phyloP scores from a whole-genome alignment of 2,888 invertebrate species.

The Nebria salina region DNA sequence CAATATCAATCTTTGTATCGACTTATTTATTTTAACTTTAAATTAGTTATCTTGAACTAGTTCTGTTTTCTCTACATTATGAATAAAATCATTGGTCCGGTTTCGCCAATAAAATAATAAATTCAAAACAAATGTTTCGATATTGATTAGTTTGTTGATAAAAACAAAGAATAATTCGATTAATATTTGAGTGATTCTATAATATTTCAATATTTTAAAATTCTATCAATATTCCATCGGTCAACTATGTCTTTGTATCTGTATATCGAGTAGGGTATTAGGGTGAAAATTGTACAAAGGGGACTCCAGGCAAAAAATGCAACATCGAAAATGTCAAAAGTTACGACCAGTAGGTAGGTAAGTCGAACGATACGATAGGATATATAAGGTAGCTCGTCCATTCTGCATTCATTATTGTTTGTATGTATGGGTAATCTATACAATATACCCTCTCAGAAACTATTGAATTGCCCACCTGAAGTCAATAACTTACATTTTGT shows the following conservation, averaged over 20 bases:
- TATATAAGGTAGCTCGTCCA: not conserved
- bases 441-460: not conserved
- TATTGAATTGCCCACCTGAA: not conserved
- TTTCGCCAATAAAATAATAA: too few species aligned
- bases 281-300: conserved; percentile 56
- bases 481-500: not conserved
- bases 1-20: too few species aligned
- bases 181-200: not conserved
- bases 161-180: not conserved
- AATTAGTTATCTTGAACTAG: too few species aligned
- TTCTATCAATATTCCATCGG: conserved; percentile 47
- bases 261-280: conserved; percentile 52
- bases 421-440: conserved; percentile 6
- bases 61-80: too few species aligned
- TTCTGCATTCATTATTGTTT: conserved; percentile 15
- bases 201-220: not conserved
- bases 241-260: conserved; percentile 51
- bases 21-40: too few species aligned
- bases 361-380: not conserved
- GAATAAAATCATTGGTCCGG: too few species aligned
- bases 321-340: conserved; percentile 53
- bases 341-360: conserved; percentile 12
- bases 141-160: too few species aligned
- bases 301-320: conserved; percentile 53
- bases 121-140: too few species aligned